Percentiles rank a stretch among this genome's conserved stretches.
These are phyloP conservation scores for Asbolus verrucosus DNA, from an alignment of 1,140 invertebrate species.

Conservation along the genomic window DNA sequence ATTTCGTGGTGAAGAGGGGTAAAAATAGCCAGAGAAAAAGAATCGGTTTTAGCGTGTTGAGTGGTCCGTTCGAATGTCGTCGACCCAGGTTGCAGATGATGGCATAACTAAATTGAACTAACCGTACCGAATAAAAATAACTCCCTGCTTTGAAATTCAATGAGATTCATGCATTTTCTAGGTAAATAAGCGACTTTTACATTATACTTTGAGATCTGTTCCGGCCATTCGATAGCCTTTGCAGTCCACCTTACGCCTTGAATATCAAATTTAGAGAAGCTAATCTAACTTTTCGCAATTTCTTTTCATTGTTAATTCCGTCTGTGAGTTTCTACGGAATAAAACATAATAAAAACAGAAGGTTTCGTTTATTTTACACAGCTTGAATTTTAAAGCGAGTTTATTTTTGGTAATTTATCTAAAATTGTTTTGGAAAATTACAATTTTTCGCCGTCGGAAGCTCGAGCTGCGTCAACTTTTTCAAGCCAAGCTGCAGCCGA, in stretches of 20 bases:
- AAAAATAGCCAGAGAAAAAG: no score
- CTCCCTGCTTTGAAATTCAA: slow-evolving; percentile 29
- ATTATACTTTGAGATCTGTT: slow-evolving; percentile 36
- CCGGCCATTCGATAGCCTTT: slow-evolving; percentile 31
- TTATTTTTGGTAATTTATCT: slow-evolving; percentile 21
- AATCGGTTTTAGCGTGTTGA: no score
- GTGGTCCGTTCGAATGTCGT: no score
- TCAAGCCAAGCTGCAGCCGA: background rate
- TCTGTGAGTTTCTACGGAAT: slow-evolving; percentile 9
- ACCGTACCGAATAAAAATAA: no score
- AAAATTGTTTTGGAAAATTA: slow-evolving; percentile 29
- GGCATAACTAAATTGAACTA: no score
- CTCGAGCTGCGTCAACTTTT: no score
- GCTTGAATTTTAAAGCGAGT: slow-evolving; percentile 19
- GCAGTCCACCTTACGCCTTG: slow-evolving; percentile 26
- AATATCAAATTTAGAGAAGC: slow-evolving; percentile 42
- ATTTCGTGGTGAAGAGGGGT: no score
- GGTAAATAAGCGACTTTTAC: slow-evolving; percentile 42
- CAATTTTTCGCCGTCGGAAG: background rate
- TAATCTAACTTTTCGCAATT: slow-evolving; percentile 47
- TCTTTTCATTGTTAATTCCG: slow-evolving; percentile 48
- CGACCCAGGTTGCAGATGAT: no score
- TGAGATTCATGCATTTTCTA: slow-evolving; percentile 22
- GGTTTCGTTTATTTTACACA: slow-evolving; percentile 52
- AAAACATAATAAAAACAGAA: slow-evolving; percentile 23